These are phyloP conservation scores for Discoglossus pictus DNA, from an alignment of 2,797 vertebrate genomes.

Conservation along the genomic window DNA sequence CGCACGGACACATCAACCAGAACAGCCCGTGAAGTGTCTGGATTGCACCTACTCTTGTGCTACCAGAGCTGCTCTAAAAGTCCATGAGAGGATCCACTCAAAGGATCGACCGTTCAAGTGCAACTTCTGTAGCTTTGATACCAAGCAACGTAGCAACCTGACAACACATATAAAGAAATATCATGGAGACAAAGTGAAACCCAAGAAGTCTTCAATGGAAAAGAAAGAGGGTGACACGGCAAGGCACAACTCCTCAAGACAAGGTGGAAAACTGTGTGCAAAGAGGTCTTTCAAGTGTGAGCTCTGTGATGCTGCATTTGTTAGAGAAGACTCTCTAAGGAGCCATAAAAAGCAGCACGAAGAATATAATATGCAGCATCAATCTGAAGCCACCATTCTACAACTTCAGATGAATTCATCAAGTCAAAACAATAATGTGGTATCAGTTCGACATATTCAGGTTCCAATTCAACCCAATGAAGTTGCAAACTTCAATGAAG, in stretches of 20 bases:
- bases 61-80: slow-evolving; percentile 88
- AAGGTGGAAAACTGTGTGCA: slow-evolving; percentile 86
- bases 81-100: slow-evolving; percentile 90
- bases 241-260: slow-evolving; percentile 74
- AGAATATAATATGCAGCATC: slow-evolving; percentile 62
- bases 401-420: slow-evolving; percentile 67
- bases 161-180: slow-evolving; percentile 89
- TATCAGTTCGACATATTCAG: slow-evolving; percentile 68
- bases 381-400: slow-evolving; percentile 61
- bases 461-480: slow-evolving; percentile 61
- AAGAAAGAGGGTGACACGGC: slow-evolving; percentile 62
- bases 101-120: slow-evolving; percentile 92
- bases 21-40: slow-evolving; percentile 85
- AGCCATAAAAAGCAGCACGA: slow-evolving; percentile 93
- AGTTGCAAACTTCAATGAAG: slow-evolving; percentile 68
- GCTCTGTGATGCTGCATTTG: slow-evolving; percentile 86
- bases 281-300: slow-evolving; percentile 87
- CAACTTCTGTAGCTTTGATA: slow-evolving; percentile 84
- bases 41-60: slow-evolving; percentile 92
- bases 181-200: slow-evolving; percentile 78
- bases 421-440: slow-evolving; percentile 52
- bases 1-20: slow-evolving; percentile 82
- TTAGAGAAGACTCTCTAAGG: slow-evolving; percentile 91
- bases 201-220: slow-evolving; percentile 57
- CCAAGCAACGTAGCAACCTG: slow-evolving; percentile 94